A percentile compares a stretch with the other conserved stretches of the same genome.
These are phyloP conservation scores for Xenopus petersii DNA, from an alignment of 2,797 vertebrate species.

Conservation along the genomic window DNA sequence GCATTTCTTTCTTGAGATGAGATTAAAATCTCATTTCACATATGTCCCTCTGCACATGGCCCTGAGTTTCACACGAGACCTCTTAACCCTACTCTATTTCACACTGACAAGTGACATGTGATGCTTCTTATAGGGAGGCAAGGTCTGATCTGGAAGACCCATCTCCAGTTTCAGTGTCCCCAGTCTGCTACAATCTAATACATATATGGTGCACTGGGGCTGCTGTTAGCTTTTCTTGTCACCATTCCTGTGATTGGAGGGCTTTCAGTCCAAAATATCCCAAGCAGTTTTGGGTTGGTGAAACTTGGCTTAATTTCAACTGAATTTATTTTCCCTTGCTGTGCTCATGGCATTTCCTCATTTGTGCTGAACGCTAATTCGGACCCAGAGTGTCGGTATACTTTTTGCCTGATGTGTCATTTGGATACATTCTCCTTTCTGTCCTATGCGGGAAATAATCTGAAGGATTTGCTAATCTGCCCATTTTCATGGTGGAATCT, in stretches of 20 bases:
- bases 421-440: conserved; percentile 22
- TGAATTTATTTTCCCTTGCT: background rate
- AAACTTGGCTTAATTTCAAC: conserved; percentile 36
- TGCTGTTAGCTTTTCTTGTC: conserved; percentile 38
- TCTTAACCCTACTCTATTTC: conserved; percentile 33
- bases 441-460: conserved; percentile 26
- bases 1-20: background rate
- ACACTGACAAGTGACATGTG: conserved; percentile 37
- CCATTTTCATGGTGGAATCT: conserved; percentile 15
- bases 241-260: conserved; percentile 40
- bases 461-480: background rate
- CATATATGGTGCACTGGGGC: conserved; percentile 32
- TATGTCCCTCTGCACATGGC: conserved; percentile 2
- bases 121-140: conserved; percentile 21
- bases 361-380: conserved; percentile 21
- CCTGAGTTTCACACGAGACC: conserved; percentile 14
- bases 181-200: conserved; percentile 33
- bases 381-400: background rate
- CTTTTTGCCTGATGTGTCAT: conserved; percentile 28
- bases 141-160: conserved; percentile 19
- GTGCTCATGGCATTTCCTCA: conserved; percentile 11
- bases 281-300: conserved; percentile 36
- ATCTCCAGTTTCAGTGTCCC: conserved; percentile 43
- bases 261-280: conserved; percentile 45
- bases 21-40: background rate